Conservation (phyloP, 1,140 invertebrate genomes). For the Sesamia nonagrioides region DNA sequence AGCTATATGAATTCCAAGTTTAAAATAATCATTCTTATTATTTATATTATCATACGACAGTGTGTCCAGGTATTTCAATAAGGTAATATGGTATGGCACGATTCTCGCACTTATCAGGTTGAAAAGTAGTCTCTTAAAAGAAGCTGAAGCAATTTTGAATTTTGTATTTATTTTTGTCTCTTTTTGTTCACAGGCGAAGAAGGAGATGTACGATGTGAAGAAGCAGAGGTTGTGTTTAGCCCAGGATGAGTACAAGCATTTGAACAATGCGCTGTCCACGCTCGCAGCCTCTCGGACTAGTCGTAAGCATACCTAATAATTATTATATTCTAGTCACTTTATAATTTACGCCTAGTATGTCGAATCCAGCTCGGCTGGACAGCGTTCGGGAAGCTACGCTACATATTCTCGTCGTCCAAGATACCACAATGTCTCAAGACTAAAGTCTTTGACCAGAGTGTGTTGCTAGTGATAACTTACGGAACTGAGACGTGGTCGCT, state of each 20-base stretch:
- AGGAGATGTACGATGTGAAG: conserved; percentile 98
- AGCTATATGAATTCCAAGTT: background rate
- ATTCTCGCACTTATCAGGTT: background rate
- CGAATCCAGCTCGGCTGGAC: too few relatives aligned
- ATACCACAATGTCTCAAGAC: too few relatives aligned
- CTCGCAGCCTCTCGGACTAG: conserved; percentile 94
- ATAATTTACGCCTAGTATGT: too few relatives aligned
- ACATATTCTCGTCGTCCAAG: too few relatives aligned
- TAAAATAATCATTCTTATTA: conserved; percentile 12
- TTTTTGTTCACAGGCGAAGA: conserved; percentile 93
- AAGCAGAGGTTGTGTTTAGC: conserved; percentile 96
- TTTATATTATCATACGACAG: conserved; percentile 18
- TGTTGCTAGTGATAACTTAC: too few relatives aligned
- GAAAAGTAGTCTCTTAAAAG: too few relatives aligned
- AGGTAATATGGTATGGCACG: background rate
- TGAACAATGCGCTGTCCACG: conserved; percentile 95
- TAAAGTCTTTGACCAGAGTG: too few relatives aligned
- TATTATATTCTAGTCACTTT: background rate
- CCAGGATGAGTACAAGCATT: conserved; percentile 98
- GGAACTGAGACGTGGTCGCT: too few relatives aligned
- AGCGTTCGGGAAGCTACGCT: too few relatives aligned
- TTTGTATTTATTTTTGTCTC: conserved; percentile 32
- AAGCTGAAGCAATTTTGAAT: background rate
- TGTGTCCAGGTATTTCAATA: conserved; percentile 9
- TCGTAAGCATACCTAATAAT: conserved; percentile 90